A percentile compares a stretch with the other conserved stretches of the same genome.
Evolutionary conservation across 1,140 invertebrate species (phyloP).

Genomic region (Drosophila santomea): DNA sequence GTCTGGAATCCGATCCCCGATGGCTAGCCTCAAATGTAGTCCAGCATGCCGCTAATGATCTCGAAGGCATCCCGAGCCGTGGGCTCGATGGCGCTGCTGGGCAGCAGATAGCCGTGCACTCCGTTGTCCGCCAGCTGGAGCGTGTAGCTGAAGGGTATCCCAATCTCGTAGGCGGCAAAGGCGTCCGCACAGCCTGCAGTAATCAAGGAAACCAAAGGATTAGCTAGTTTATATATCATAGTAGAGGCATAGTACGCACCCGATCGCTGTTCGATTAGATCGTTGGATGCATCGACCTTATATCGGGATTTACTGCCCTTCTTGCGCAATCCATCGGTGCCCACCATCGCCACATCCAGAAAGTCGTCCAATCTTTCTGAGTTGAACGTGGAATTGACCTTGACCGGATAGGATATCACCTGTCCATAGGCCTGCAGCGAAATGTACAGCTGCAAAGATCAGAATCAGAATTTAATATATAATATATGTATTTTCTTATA

Average conservation of each 20-base stretch:
- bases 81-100: constrained; percentile 90
- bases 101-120: constrained; percentile 91
- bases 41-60: constrained; percentile 90
- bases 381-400: constrained; percentile 74
- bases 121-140: constrained; percentile 92
- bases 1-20: too few relatives aligned
- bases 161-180: constrained; percentile 89
- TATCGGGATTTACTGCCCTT: constrained; percentile 78
- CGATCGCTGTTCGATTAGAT: constrained; percentile 76
- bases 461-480: too few relatives aligned
- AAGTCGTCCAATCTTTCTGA: constrained; percentile 76
- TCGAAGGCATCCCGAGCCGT: constrained; percentile 93
- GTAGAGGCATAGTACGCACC: constrained; percentile 38
- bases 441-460: constrained; percentile 86
- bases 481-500: not conserved
- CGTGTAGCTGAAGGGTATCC: constrained; percentile 91
- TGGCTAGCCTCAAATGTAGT: constrained; percentile 81
- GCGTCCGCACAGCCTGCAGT: constrained; percentile 89
- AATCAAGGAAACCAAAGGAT: not conserved
- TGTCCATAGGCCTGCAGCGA: constrained; percentile 93
- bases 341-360: constrained; percentile 81
- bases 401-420: constrained; percentile 88
- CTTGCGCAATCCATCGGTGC: constrained; percentile 74
- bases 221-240: not conserved
- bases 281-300: constrained; percentile 80